These are phyloP conservation scores for Orchestia grillus DNA, from an alignment of 1,140 invertebrate genomes.

Conservation along the genomic window DNA sequence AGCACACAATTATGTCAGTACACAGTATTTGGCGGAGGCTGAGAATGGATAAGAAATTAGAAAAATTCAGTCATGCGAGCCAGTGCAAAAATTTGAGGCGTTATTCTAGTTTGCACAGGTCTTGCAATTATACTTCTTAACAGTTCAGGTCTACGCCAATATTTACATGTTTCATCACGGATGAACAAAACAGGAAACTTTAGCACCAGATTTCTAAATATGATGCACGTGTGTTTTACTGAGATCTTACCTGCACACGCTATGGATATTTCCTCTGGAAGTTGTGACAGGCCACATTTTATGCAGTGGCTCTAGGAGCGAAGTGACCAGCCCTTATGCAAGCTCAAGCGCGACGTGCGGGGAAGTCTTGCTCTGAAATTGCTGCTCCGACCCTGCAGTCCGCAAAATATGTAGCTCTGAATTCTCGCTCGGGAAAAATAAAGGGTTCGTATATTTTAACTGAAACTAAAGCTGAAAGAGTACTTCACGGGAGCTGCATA, in stretches of 20 bases:
- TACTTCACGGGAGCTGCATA: not conserved
- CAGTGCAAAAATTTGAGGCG: not conserved
- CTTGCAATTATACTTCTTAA: too few species aligned
- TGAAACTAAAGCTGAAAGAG: not conserved
- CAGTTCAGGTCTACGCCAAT: not conserved
- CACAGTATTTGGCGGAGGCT: too few species aligned
- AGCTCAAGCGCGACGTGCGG: not conserved
- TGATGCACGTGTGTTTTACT: not conserved
- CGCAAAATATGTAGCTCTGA: not conserved
- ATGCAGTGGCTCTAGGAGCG: not conserved
- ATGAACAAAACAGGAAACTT: not conserved
- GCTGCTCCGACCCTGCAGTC: not conserved
- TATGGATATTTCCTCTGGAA: not conserved
- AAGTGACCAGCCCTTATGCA: not conserved
- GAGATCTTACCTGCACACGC: not conserved
- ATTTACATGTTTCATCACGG: not conserved
- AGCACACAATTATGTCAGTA: too few species aligned
- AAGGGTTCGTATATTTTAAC: too few species aligned
- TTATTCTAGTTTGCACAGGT: not conserved
- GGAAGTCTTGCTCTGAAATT: not conserved
- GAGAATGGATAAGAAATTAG: too few species aligned
- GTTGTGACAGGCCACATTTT: not conserved
- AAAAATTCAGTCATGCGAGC: not conserved
- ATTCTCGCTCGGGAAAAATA: not conserved
- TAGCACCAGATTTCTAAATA: not conserved